phyloP scores from a whole-genome alignment of 2,888 invertebrate genomes.

The Geophilus truncorum region DNA sequence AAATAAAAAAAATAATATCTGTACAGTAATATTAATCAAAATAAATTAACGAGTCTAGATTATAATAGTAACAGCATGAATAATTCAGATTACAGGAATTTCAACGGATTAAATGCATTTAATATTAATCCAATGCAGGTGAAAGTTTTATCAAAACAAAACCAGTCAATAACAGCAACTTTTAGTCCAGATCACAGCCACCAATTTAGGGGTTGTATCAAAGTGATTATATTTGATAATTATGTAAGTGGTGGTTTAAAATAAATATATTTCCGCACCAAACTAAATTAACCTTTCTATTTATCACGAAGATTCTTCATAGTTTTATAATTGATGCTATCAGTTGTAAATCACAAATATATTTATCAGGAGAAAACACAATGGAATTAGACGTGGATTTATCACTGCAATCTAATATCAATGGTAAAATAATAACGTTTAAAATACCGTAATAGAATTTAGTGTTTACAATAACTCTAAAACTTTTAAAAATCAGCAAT shows the following conservation, averaged over 20 bases:
- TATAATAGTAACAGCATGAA: too few relatives aligned
- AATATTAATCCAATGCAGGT: neutral
- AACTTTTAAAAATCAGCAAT: neutral
- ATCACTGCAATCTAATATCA: neutral
- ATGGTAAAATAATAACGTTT: neutral
- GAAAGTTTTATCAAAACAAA: neutral
- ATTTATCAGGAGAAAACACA: neutral
- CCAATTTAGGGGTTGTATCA: neutral
- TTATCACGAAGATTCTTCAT: neutral
- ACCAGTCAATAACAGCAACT: neutral
- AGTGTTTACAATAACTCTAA: too few relatives aligned
- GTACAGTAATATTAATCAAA: neutral
- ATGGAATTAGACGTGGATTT: neutral
- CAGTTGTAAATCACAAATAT: neutral
- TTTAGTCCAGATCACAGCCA: neutral
- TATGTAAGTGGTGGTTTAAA: neutral
- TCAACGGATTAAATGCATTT: neutral
- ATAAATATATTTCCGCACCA: neutral
- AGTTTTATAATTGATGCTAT: neutral
- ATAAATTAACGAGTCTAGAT: too few relatives aligned
- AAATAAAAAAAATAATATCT: neutral
- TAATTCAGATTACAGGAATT: neutral
- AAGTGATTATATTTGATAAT: neutral
- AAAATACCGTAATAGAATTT: neutral
- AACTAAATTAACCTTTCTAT: neutral